These are phyloP conservation scores for Plusia festucae DNA, from an alignment of 2,888 invertebrate genomes.

Conservation along the genomic window DNA sequence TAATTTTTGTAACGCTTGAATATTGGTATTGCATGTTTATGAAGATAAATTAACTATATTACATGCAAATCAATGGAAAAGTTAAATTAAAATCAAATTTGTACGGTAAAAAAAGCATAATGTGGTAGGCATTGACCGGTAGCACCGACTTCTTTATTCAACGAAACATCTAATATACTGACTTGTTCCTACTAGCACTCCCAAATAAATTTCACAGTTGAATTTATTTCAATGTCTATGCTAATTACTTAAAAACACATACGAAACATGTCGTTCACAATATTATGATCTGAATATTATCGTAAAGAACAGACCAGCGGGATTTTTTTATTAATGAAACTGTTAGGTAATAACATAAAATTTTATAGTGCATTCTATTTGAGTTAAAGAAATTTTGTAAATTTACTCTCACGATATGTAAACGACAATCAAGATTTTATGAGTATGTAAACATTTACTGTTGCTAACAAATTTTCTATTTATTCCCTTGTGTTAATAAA, in stretches of 20 bases:
- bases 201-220: slow-evolving; percentile 1
- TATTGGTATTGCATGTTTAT: too few relatives aligned
- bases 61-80: too few relatives aligned
- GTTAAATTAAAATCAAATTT: too few relatives aligned
- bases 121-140: too few relatives aligned
- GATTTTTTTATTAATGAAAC: slow-evolving; percentile 49
- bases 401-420: slow-evolving; percentile 43
- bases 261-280: slow-evolving; percentile 44
- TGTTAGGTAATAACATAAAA: slow-evolving; percentile 50
- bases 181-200: not conserved
- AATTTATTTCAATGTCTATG: slow-evolving; percentile 33
- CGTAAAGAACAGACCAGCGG: slow-evolving; percentile 43
- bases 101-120: too few relatives aligned
- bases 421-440: slow-evolving; percentile 37
- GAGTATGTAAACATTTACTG: slow-evolving; percentile 44
- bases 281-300: slow-evolving; percentile 43
- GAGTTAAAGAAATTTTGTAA: slow-evolving; percentile 37
- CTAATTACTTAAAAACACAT: slow-evolving; percentile 39
- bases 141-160: not conserved
- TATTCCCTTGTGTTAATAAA: slow-evolving; percentile 22
- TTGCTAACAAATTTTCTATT: slow-evolving; percentile 24
- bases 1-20: not conserved
- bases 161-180: not conserved
- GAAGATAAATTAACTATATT: too few relatives aligned
- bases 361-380: slow-evolving; percentile 51